Conservation (phyloP, 2,797 vertebrate genomes). For the Sebastes vulpes region DNA sequence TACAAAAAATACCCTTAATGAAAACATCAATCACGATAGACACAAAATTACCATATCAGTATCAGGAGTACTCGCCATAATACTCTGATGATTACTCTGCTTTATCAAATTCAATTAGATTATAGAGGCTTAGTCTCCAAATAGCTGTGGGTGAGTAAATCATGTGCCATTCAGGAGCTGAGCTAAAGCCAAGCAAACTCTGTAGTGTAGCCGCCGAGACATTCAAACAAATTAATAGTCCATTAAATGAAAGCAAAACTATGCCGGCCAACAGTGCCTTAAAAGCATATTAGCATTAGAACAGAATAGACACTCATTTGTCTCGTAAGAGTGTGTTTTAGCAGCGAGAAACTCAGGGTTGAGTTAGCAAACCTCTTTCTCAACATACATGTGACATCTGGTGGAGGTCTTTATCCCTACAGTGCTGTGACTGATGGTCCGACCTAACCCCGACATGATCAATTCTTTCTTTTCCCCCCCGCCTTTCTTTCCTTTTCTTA, state of each 20-base stretch:
- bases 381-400: conserved; percentile 57
- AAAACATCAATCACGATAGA: conserved; percentile 43
- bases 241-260: conserved; percentile 79
- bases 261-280: conserved; percentile 66
- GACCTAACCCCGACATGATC: conserved; percentile 65
- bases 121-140: conserved; percentile 56
- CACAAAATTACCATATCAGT: conserved; percentile 59
- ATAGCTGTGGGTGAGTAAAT: conserved; percentile 69
- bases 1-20: conserved; percentile 18
- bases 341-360: conserved; percentile 32
- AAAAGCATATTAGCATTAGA: conserved; percentile 81
- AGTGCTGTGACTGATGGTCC: conserved; percentile 60
- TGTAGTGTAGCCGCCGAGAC: conserved; percentile 55
- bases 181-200: conserved; percentile 51
- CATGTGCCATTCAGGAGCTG: conserved; percentile 41
- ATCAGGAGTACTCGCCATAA: conserved; percentile 59
- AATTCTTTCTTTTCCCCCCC: conserved; percentile 32
- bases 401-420: conserved; percentile 55
- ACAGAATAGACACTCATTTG: conserved; percentile 57
- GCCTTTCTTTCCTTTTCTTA: conserved; percentile 21
- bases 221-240: conserved; percentile 83
- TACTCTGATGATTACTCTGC: conserved; percentile 70
- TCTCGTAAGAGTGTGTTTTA: conserved; percentile 52
- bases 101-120: conserved; percentile 78
- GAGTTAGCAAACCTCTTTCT: conserved; percentile 50